phyloP scores from a whole-genome alignment of 2,888 invertebrate species.

The Nomada fabriciana region DNA sequence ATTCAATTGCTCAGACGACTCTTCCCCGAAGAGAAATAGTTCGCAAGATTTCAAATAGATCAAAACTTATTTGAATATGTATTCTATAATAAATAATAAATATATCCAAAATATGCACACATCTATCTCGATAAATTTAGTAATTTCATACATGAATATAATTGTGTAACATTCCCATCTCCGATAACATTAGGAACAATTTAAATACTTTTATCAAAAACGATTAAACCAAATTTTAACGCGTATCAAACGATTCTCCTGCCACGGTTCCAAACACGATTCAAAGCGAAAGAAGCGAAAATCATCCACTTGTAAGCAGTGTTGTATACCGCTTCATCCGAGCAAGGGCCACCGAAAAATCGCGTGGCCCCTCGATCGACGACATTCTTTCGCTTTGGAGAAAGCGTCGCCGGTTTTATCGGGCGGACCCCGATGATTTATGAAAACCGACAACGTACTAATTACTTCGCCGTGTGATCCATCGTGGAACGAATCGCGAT shows the following conservation, averaged over 20 bases:
- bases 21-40: not conserved
- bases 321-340: not conserved
- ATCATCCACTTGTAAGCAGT: not conserved
- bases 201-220: not conserved
- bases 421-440: slow-evolving; percentile 63
- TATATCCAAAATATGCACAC: too few species aligned
- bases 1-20: not conserved
- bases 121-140: too few species aligned
- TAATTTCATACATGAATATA: too few species aligned
- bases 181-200: not conserved
- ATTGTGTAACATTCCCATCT: not conserved
- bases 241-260: not conserved
- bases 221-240: not conserved
- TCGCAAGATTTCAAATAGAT: not conserved
- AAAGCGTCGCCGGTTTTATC: slow-evolving; percentile 56
- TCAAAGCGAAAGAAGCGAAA: not conserved
- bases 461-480: slow-evolving; percentile 64
- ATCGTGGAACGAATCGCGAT: slow-evolving; percentile 36
- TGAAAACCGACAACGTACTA: slow-evolving; percentile 63
- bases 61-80: too few species aligned
- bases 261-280: not conserved
- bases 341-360: slow-evolving; percentile 17
- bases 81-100: too few species aligned
- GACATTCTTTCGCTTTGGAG: slow-evolving; percentile 50
- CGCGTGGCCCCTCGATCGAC: slow-evolving; percentile 23